Conservation (phyloP, 2,113 vertebrate species). For the Leucosticte australis region DNA sequence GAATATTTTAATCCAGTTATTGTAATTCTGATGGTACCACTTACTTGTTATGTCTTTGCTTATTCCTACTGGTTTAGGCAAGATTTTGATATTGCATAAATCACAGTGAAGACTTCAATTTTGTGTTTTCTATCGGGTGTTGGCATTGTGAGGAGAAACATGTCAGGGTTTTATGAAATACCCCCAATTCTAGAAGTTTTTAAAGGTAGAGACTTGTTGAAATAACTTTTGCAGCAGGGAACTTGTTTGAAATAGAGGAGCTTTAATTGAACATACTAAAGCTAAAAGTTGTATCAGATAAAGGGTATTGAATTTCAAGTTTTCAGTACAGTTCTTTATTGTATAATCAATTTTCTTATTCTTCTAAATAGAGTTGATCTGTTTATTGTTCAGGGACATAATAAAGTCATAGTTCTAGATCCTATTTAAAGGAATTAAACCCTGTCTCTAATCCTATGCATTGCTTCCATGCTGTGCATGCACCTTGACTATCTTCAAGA, state of each 20-base stretch:
- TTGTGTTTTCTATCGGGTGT: fast-evolving
- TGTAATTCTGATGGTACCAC: background rate
- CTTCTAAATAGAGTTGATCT: background rate
- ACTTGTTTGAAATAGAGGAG: background rate
- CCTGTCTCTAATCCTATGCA: fast-evolving
- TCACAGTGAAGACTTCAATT: background rate
- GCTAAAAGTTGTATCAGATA: background rate
- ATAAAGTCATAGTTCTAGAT: background rate
- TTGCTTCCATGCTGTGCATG: background rate
- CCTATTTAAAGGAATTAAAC: background rate
- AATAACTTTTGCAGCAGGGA: background rate
- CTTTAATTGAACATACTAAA: background rate
- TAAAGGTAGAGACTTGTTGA: background rate
- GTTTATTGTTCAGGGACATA: background rate
- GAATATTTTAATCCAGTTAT: background rate
- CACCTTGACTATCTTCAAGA: background rate
- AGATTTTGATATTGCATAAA: background rate
- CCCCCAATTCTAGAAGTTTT: background rate
- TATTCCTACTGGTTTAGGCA: background rate
- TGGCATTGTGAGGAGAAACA: background rate
- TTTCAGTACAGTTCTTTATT: background rate
- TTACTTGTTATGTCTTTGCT: background rate
- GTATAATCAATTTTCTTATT: background rate
- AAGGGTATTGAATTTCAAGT: background rate
- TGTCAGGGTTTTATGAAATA: background rate